phyloP scores from a whole-genome alignment of 2,888 invertebrate species.

The Petrophora chlorosata region DNA sequence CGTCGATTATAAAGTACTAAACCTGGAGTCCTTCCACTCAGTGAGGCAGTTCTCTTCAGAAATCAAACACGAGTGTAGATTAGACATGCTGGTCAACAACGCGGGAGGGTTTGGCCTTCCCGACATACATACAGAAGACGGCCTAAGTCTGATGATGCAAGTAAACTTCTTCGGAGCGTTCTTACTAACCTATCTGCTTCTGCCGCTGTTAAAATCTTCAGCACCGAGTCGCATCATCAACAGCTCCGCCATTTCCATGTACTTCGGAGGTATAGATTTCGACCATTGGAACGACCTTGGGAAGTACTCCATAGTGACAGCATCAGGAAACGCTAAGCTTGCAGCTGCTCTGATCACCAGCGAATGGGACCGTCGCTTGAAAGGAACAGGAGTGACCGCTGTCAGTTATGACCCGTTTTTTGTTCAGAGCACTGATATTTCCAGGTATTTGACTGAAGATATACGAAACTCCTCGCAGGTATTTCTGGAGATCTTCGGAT shows the following conservation, averaged over 20 bases:
- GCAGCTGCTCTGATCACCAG: conserved; percentile 85
- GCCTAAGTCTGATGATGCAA: conserved; percentile 86
- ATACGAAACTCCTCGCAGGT: conserved; percentile 45
- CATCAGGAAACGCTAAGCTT: conserved; percentile 79
- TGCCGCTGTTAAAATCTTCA: conserved; percentile 77
- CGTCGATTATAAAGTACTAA: conserved; percentile 82
- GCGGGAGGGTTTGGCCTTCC: conserved; percentile 78
- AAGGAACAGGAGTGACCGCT: conserved; percentile 84
- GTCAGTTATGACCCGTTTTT: conserved; percentile 85
- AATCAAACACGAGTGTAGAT: conserved; percentile 75
- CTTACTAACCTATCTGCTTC: conserved; percentile 87
- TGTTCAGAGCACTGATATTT: conserved; percentile 60
- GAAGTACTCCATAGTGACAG: conserved; percentile 51
- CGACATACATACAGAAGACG: conserved; percentile 83
- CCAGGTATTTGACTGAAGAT: conserved; percentile 49
- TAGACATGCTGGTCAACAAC: conserved; percentile 87
- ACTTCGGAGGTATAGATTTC: conserved; percentile 67
- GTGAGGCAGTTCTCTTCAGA: conserved; percentile 85
- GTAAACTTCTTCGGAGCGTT: conserved; percentile 89
- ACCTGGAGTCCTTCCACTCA: conserved; percentile 77
- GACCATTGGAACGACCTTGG: conserved; percentile 69
- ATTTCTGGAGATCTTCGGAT: conserved; percentile 57
- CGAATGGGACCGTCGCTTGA: conserved; percentile 81
- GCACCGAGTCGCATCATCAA: conserved; percentile 85
- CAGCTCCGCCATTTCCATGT: conserved; percentile 84